Percentiles rank a stretch among this genome's conserved stretches.
Evolutionary conservation across 2,113 vertebrate genomes (phyloP).

Genomic region (Phalacrocorax brasilianus): DNA sequence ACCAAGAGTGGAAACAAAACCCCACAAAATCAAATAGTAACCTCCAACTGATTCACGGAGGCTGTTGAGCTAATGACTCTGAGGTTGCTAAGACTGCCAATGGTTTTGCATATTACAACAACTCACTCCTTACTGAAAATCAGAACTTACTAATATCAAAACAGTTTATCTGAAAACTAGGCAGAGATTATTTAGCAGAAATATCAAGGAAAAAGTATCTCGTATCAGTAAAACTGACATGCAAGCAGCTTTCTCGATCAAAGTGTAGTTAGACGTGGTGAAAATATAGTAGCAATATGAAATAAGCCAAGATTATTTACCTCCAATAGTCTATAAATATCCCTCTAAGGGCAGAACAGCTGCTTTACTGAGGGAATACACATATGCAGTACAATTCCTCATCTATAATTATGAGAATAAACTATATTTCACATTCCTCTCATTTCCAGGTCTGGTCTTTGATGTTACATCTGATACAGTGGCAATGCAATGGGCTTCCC

Average conservation of each 20-base stretch:
- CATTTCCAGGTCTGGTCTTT: neutral
- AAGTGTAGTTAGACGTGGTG: neutral
- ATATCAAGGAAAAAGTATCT: neutral
- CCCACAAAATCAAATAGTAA: neutral
- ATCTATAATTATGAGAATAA: slow-evolving; percentile 1
- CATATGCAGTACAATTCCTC: neutral
- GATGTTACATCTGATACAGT: neutral
- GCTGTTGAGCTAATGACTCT: slow-evolving; percentile 34
- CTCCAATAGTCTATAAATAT: slow-evolving; percentile 56
- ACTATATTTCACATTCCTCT: neutral
- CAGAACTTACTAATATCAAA: slow-evolving; percentile 32
- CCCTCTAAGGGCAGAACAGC: slow-evolving; percentile 62
- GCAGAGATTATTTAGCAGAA: slow-evolving; percentile 46
- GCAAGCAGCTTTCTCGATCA: slow-evolving; percentile 46
- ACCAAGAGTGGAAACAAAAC: neutral
- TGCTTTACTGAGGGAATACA: slow-evolving; percentile 34
- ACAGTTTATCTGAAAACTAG: slow-evolving; percentile 43
- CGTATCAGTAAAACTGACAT: slow-evolving; percentile 9
- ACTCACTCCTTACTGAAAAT: slow-evolving; percentile 20
- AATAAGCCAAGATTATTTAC: slow-evolving; percentile 52
- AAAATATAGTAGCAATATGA: slow-evolving; percentile 10
- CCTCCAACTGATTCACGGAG: slow-evolving; percentile 22
- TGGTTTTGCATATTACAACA: slow-evolving; percentile 20
- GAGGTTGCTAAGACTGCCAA: slow-evolving; percentile 7
- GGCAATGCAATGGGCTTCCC: neutral